phyloP scores from a whole-genome alignment of 64 coral and sea anemone species.

The Pocillopora verrucosa region DNA sequence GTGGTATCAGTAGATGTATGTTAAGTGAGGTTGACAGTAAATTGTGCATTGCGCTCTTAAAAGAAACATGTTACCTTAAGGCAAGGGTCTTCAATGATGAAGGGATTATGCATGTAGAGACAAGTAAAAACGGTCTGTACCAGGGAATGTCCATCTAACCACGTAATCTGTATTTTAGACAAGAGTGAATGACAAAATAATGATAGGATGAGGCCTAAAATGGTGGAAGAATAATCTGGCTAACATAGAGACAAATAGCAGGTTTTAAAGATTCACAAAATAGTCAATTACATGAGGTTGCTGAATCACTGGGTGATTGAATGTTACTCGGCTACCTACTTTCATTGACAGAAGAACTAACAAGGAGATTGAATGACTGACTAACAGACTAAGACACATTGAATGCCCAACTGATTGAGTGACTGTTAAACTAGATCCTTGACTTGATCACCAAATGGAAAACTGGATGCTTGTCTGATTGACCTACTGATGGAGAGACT shows the following conservation, averaged over 20 bases:
- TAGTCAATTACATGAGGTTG: no score
- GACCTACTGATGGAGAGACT: no score
- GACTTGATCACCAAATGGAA: no score
- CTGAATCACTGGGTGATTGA: neutral
- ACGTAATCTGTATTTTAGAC: slow-evolving; percentile 69
- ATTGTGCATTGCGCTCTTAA: no score
- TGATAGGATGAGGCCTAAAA: neutral
- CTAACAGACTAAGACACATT: no score
- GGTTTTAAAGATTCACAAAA: no score
- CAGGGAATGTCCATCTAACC: slow-evolving; percentile 97
- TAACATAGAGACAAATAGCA: no score
- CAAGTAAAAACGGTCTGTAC: slow-evolving; percentile 98
- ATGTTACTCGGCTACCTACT: neutral
- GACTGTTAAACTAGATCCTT: no score
- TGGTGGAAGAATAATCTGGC: neutral
- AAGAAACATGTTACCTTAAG: slow-evolving; percentile 69
- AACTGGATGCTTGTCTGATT: no score
- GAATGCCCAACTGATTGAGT: no score
- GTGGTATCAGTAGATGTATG: no score
- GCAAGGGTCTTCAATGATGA: slow-evolving; percentile 89
- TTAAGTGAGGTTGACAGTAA: no score
- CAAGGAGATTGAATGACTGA: neutral
- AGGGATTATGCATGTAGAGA: slow-evolving; percentile 91
- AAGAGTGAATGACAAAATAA: neutral
- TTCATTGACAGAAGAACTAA: neutral